Evolutionary conservation across 2,113 vertebrate genomes (phyloP), one percentile per base, ranked within the genome.

Genomic region (Odocoileus virginianus): DNA sequence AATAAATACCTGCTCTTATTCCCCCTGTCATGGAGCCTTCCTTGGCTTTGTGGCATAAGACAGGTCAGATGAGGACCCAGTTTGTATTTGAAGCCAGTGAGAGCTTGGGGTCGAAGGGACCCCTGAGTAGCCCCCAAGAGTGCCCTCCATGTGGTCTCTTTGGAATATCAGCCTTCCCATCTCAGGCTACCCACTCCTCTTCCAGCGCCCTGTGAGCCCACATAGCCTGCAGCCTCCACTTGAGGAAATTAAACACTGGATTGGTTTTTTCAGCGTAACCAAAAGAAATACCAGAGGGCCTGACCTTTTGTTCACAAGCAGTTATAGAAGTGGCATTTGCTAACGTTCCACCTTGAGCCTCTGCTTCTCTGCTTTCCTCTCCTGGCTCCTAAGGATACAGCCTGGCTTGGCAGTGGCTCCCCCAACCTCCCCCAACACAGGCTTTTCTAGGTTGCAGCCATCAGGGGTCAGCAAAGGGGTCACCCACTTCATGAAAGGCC

Each of bases 231-330:
- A 54, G 71, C 90, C 50, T 94, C 67, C 61, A 52, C 79, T n/a
- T 21, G 58, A 94, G 95, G 93, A 98, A 97, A 98, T 97, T 89
- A 95, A 97, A 98, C 93, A 76, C 86, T 16, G 79, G 74, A 90
- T 97, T 92, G 96, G 30, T 83, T 95, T 95, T 89, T 60, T 86
- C 91, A n/a, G 64, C 0, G 2, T 95, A 78, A 98, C 97, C 94
- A 85, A 61, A 89, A 94, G 86, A 54, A 40, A 43, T 76, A 74
- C n/a, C 86, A 23, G 27, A 27, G 94, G 87, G 52, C 78, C 93
- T 78, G 94, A 71, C 93, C 97, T 98, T 97, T 84, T 10, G 61
- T 19, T 95, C 91, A 3, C 0, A 7, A 33, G 54, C 79, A 17
- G 84, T 88, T 96, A 82, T 1, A 1, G 47, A 47, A 96, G 64